A percentile compares a stretch with the other conserved stretches of the same genome.
phyloP scores from a whole-genome alignment of 1,140 invertebrate species.

The Stenopsyche tienmushanensis region DNA sequence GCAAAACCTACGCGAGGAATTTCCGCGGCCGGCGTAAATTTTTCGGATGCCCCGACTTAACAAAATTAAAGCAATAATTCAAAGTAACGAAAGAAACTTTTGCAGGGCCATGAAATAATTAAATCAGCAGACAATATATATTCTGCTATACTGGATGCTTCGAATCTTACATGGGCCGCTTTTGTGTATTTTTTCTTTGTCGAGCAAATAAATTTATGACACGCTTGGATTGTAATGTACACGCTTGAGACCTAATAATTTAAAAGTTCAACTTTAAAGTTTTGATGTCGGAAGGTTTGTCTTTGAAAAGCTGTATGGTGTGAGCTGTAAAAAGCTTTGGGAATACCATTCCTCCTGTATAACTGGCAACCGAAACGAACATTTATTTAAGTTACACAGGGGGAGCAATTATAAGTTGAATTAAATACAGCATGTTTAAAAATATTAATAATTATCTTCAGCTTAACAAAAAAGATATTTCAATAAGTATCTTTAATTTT shows the following conservation, averaged over 20 bases:
- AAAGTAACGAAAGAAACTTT: not conserved
- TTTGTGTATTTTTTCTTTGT: not conserved
- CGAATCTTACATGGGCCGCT: not conserved
- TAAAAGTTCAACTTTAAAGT: constrained; percentile 31
- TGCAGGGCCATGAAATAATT: not conserved
- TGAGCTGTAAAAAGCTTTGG: constrained; percentile 12
- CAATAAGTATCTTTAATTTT: not conserved
- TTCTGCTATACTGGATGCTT: not conserved
- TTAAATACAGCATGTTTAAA: not conserved
- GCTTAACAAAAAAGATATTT: no score
- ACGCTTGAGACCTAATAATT: constrained; percentile 33
- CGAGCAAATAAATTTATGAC: constrained; percentile 23
- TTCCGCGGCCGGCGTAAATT: not conserved
- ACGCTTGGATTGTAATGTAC: constrained; percentile 25
- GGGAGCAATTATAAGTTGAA: constrained; percentile 1
- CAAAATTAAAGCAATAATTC: no score
- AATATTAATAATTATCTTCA: constrained; percentile 4
- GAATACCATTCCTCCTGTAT: not conserved
- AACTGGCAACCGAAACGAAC: not conserved
- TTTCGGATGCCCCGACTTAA: no score
- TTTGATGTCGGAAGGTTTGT: constrained; percentile 26
- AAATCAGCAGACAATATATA: not conserved
- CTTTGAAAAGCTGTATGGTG: constrained; percentile 16
- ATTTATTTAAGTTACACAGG: constrained; percentile 8
- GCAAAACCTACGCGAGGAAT: not conserved